phyloP scores from a whole-genome alignment of 1,140 invertebrate genomes.

The Drosophila tristis region DNA sequence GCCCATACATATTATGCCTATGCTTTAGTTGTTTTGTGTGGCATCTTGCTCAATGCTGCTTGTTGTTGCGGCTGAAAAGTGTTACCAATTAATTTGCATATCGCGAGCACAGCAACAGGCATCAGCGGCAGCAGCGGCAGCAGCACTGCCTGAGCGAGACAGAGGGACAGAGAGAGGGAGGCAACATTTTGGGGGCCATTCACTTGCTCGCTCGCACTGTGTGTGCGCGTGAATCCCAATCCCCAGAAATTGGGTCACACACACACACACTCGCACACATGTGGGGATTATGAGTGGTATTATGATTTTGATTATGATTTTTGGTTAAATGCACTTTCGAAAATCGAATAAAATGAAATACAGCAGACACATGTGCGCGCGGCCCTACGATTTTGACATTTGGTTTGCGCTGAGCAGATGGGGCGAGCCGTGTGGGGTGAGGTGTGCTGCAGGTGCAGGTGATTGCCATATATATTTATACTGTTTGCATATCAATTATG shows the following conservation, averaged over 20 bases:
- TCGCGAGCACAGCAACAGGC: slow-evolving; percentile 45
- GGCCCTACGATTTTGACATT: slow-evolving; percentile 47
- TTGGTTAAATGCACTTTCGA: slow-evolving; percentile 47
- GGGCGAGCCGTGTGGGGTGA: background rate
- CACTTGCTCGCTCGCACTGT: slow-evolving; percentile 53
- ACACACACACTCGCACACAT: background rate
- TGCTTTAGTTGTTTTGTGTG: slow-evolving; percentile 38
- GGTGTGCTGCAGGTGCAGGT: slow-evolving; percentile 1
- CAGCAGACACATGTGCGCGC: slow-evolving; percentile 11
- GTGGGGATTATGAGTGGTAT: slow-evolving; percentile 33
- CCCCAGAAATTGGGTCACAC: slow-evolving; percentile 62
- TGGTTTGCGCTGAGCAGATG: slow-evolving; percentile 9
- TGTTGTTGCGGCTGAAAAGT: slow-evolving; percentile 51
- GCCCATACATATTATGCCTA: slow-evolving; percentile 34
- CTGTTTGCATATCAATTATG: slow-evolving; percentile 55
- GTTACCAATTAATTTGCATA: slow-evolving; percentile 82
- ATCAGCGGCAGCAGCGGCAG: slow-evolving; percentile 13
- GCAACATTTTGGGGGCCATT: slow-evolving; percentile 50
- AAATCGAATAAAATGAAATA: slow-evolving; percentile 33
- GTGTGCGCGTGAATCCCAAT: slow-evolving; percentile 36
- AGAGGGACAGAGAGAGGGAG: background rate
- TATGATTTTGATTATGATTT: slow-evolving; percentile 46
- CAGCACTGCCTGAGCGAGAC: too few species aligned
- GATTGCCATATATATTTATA: slow-evolving; percentile 12
- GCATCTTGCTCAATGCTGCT: slow-evolving; percentile 53